A percentile compares a stretch with the other conserved stretches of the same genome.
Evolutionary conservation across 2,888 invertebrate species (phyloP).

Genomic region (Agrochola macilenta): DNA sequence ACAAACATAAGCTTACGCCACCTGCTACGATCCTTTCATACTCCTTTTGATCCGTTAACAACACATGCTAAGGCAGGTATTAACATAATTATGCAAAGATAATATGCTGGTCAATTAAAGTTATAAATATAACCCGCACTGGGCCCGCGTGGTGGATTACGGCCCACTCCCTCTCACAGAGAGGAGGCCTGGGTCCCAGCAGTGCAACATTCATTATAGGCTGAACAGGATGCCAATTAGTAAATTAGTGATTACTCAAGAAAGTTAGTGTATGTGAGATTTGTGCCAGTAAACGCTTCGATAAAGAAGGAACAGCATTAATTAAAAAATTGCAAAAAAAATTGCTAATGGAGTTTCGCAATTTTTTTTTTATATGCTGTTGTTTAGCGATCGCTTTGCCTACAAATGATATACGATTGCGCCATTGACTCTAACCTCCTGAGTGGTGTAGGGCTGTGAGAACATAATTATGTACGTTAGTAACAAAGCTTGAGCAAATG

Average conservation of each 20-base stretch:
- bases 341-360: too few relatives aligned
- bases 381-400: slow-evolving; percentile 11
- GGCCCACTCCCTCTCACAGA: not conserved
- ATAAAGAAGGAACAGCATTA: too few relatives aligned
- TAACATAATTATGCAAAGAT: not conserved
- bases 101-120: not conserved
- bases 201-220: not conserved
- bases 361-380: not conserved
- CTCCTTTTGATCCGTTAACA: too few relatives aligned
- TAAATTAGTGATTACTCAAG: too few relatives aligned
- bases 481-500: not conserved
- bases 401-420: slow-evolving; percentile 27
- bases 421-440: slow-evolving; percentile 8
- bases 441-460: slow-evolving; percentile 25
- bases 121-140: not conserved
- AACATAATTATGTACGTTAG: not conserved
- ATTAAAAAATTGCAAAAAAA: too few relatives aligned
- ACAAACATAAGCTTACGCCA: too few relatives aligned
- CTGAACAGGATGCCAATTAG: not conserved
- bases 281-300: not conserved
- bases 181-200: not conserved
- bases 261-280: not conserved
- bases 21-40: too few relatives aligned
- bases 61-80: too few relatives aligned
- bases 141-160: not conserved